phyloP scores from a whole-genome alignment of 2,888 invertebrate genomes.

The Cantharis rufa region DNA sequence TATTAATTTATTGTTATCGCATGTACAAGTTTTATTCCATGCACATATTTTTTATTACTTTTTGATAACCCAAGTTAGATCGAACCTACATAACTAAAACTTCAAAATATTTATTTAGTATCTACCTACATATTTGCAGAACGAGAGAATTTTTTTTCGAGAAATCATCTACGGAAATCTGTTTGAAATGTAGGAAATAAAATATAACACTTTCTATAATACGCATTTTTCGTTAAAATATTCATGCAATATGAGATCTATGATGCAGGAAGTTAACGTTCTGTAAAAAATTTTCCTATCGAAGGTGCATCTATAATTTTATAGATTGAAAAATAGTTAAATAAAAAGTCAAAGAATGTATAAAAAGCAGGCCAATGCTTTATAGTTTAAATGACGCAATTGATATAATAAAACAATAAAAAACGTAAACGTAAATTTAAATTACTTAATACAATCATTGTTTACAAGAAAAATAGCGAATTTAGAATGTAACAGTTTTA shows the following conservation, averaged over 20 bases:
- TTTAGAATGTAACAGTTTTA: neutral
- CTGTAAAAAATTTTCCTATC: neutral
- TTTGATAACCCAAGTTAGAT: neutral
- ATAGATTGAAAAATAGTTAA: neutral
- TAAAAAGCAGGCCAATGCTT: neutral
- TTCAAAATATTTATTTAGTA: neutral
- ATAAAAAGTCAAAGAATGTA: neutral
- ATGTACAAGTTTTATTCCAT: neutral
- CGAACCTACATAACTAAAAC: neutral
- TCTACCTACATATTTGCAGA: neutral
- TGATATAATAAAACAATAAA: neutral
- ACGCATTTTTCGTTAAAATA: neutral
- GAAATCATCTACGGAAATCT: neutral
- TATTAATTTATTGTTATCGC: neutral
- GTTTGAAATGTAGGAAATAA: neutral
- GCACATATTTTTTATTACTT: neutral
- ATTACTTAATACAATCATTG: too few relatives aligned
- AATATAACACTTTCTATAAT: neutral
- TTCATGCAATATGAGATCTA: too few relatives aligned
- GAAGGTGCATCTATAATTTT: too few relatives aligned
- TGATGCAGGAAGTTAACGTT: neutral
- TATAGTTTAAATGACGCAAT: neutral
- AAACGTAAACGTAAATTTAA: too few relatives aligned
- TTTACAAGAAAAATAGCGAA: too few relatives aligned
- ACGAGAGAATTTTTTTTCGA: neutral